Evolutionary conservation across 2,888 invertebrate genomes (phyloP), one percentile per base, ranked within the genome.

Genomic region (Parnassius glacialis): DNA sequence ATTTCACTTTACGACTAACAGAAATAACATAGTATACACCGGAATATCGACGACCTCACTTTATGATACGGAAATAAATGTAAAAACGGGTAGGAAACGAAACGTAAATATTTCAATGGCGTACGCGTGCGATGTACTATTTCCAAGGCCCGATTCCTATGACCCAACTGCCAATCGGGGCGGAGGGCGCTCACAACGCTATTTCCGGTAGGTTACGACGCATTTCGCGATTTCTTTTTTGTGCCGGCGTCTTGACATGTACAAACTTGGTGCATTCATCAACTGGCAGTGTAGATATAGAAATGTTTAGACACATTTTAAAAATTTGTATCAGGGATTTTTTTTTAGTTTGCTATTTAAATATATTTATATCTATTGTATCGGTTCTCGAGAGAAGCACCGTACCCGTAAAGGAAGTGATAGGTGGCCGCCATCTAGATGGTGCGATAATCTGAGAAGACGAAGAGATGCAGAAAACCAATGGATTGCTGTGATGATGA

Each of bases 241-340:
- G 69, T 72, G 68, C 68, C 72, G 75, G 75, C 73, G 76, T 74
- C 80, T 77, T 80, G 88, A 87, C 88, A 78, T 74, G 79, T 79
- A 89, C 85, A 82, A 87, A 88, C 85, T 86, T 78, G 80, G 78
- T 78, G 83, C 85, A 89, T 89, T 81, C 85, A 87, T 89, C 89
- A 89, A 65, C 68, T 67, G 74, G 68, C 69, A 57, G 50, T 48
- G 67, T 68, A 78, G 79, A 81, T 69, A 61, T 79, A 71, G 42
- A 65, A 72, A 80, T 62, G 59, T 53, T 57, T 63, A 55, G 60
- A n/a, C 61, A 62, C 10, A 59, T 55, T 58, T 47, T 3, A 51
- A 10, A 3, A 55, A 2, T 12, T 11, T 20, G 44, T 45, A 20
- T 3, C 43, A 43, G 10, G 20, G 20, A 20, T 20, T 20, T 20